phyloP scores from a whole-genome alignment of 2,113 vertebrate genomes.

The Geococcyx californianus region DNA sequence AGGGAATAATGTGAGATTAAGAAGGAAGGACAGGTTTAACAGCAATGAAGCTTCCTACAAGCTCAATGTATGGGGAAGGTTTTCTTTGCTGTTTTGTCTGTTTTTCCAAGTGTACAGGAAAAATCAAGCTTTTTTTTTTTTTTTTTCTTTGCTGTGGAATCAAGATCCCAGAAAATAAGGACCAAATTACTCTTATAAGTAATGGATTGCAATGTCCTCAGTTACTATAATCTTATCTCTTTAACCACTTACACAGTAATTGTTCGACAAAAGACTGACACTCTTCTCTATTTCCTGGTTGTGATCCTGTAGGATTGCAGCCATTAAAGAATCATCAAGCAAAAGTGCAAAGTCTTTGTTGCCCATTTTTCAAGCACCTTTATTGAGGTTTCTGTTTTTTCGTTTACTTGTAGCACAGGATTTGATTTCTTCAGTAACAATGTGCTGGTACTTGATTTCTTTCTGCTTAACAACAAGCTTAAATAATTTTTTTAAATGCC shows the following conservation, averaged over 20 bases:
- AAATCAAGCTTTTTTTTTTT: neutral
- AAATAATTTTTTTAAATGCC: neutral
- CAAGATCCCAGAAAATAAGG: neutral
- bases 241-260: constrained; percentile 50
- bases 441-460: constrained; percentile 26
- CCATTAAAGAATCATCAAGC: constrained; percentile 49
- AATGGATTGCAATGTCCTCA: neutral
- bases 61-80: neutral
- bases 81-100: neutral
- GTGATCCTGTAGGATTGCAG: constrained; percentile 27
- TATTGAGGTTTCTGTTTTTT: constrained; percentile 32
- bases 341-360: neutral
- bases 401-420: neutral
- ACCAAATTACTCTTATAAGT: constrained; percentile 30
- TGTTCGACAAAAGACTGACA: constrained; percentile 17
- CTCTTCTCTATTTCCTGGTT: constrained; percentile 23
- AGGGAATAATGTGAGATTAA: neutral
- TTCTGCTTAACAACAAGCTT: neutral
- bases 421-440: neutral
- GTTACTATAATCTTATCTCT: constrained; percentile 41
- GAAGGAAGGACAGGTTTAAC: neutral
- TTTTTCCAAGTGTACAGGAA: neutral
- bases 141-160: neutral
- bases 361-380: constrained; percentile 31
- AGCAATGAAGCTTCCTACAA: neutral